Conservation (phyloP, 2,797 vertebrate species). For the Austrolebias charrua region DNA sequence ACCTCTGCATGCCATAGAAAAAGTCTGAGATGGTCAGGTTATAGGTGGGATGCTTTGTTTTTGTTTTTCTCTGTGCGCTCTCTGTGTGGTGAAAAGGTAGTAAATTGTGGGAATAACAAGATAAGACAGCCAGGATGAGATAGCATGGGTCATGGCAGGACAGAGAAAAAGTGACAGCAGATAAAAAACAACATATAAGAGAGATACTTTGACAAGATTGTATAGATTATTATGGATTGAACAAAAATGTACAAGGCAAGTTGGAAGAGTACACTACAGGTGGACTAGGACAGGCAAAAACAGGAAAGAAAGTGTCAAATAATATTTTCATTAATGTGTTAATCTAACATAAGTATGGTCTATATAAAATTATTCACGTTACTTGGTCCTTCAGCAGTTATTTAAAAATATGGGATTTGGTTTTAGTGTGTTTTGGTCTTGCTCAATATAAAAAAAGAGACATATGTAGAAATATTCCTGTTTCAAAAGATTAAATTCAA, state of each 20-base stretch:
- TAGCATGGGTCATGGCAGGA: background rate
- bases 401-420: too few relatives aligned
- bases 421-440: too few relatives aligned
- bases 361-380: too few relatives aligned
- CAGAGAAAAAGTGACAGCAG: background rate
- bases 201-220: background rate
- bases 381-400: too few relatives aligned
- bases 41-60: background rate
- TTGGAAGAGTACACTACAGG: background rate
- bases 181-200: background rate
- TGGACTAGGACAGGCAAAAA: background rate
- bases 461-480: too few relatives aligned
- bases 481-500: too few relatives aligned
- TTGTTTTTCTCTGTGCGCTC: background rate
- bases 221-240: slow-evolving; percentile 6
- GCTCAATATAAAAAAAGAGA: too few relatives aligned
- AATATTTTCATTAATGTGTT: background rate
- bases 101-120: rapidly evolving
- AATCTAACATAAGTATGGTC: background rate
- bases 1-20: slow-evolving; percentile 2
- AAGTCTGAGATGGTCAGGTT: background rate
- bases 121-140: background rate
- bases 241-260: background rate
- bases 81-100: background rate
- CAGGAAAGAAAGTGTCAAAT: background rate